Base-by-base conservation (phyloP, 2,113 vertebrate genomes). In the Riparia riparia region DNA sequence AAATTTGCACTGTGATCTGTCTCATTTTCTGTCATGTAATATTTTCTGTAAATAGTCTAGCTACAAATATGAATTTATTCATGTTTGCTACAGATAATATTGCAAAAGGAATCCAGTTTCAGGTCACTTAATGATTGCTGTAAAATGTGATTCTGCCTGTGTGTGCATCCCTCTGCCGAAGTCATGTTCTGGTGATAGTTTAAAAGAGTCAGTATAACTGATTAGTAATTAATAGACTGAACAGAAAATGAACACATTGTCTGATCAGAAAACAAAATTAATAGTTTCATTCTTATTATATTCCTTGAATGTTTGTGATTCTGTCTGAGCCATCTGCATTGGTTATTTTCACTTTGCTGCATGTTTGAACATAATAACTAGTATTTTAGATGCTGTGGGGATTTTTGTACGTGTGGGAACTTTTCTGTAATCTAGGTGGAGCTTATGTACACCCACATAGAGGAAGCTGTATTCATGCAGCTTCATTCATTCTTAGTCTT, bases 321-420 rank as follows among this genome's bases (percentile, higher is more conserved):
- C 28, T 17, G 8, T 89, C 54, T 78, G 68, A 85, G 56, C 68
- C 24, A 37, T 81, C 86, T 95, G 37, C 26, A 28, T 65, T 79
- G 64, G 51, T 57, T 95, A 45, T 58, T 91, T 95, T 91, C 20
- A 84, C 57, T 92, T 94, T 70, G 29, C 22, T 70, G 8, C 82
- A 17, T 74, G 66, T 80, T 91, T 90, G 63, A 82, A 17, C 80
- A 77, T 57, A 32, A 51, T 60, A 82, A 71, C 20, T 70, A 60
- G 18, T 64, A 34, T 77, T 87, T 83, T 82, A 85, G 53, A 25
- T 69, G 47, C 60, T 73, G 39, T 61, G 61, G 60, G 28, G 13
- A 44, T 89, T 96, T 90, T 93, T 73, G 37, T 83, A 57, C 72
- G 21, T 94, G 95, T 68, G 95, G 90, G 93, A 97, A 85, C 70